phyloP scores from a whole-genome alignment of 2,888 invertebrate species.

The Junonia oenone region DNA sequence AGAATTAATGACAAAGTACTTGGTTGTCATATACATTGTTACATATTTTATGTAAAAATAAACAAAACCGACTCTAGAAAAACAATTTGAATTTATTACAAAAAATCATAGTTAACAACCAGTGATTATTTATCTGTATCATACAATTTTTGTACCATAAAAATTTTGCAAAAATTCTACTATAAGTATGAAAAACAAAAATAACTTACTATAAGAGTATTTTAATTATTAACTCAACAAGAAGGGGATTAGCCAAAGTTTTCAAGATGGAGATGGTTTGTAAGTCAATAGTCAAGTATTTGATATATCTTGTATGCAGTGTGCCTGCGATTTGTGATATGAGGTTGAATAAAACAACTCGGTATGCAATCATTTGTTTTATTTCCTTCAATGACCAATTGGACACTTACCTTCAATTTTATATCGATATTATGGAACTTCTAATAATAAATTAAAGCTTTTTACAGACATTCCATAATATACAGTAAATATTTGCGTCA shows the following conservation, averaged over 20 bases:
- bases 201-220: background rate
- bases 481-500: too few species aligned
- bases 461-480: too few species aligned
- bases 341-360: conserved; percentile 11
- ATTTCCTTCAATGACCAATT: background rate
- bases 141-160: too few species aligned
- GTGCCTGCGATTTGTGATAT: conserved; percentile 13
- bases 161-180: too few species aligned
- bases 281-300: background rate
- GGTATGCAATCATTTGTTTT: conserved; percentile 6
- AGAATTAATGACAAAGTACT: too few species aligned
- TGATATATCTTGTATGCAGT: background rate
- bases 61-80: background rate
- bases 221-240: background rate
- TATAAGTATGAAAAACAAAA: too few species aligned
- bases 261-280: background rate
- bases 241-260: background rate
- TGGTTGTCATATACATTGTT: background rate
- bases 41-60: too few species aligned
- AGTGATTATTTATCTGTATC: background rate
- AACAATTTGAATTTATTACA: background rate
- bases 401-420: background rate
- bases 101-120: background rate
- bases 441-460: too few species aligned
- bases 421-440: background rate